These are phyloP conservation scores for Orchesella flavescens DNA, from an alignment of 2,888 invertebrate species.

Conservation along the genomic window DNA sequence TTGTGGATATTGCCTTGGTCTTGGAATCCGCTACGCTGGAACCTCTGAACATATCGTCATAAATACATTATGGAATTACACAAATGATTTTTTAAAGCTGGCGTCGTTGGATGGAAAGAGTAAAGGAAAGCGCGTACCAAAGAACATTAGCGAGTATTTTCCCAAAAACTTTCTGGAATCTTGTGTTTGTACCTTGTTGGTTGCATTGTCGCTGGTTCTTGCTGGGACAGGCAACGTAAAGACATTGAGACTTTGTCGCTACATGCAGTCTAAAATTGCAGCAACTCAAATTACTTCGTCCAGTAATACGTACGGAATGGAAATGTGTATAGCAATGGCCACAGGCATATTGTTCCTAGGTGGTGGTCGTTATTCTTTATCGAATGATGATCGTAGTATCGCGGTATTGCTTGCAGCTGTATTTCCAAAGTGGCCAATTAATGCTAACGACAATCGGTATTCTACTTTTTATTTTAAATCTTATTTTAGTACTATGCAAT, in stretches of 20 bases:
- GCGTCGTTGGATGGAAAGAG: slow-evolving; percentile 61
- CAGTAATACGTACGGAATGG: slow-evolving; percentile 87
- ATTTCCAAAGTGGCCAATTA: slow-evolving; percentile 97
- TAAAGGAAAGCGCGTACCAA: slow-evolving; percentile 14
- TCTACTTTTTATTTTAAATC: slow-evolving; percentile 5
- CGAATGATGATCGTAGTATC: slow-evolving; percentile 87
- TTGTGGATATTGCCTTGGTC: slow-evolving; percentile 93
- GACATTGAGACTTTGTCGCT: slow-evolving; percentile 86
- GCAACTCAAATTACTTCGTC: slow-evolving; percentile 74
- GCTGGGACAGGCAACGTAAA: slow-evolving; percentile 93
- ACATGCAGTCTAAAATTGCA: slow-evolving; percentile 87
- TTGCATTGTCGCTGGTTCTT: slow-evolving; percentile 81
- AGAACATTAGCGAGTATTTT: slow-evolving; percentile 67
- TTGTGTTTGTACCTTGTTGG: slow-evolving; percentile 67
- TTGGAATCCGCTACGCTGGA: slow-evolving; percentile 95
- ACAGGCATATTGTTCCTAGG: slow-evolving; percentile 94
- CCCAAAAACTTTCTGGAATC: slow-evolving; percentile 70
- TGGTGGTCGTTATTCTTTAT: slow-evolving; percentile 89
- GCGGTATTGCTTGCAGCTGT: slow-evolving; percentile 94
- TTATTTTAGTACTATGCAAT: neutral
- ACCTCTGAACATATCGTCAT: slow-evolving; percentile 88
- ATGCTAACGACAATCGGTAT: slow-evolving; percentile 95
- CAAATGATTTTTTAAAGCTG: slow-evolving; percentile 78
- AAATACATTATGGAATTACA: slow-evolving; percentile 84
- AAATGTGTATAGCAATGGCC: slow-evolving; percentile 96